Evolutionary conservation across 1,140 invertebrate species (phyloP).

Genomic region (Coenobita brevimanus): DNA sequence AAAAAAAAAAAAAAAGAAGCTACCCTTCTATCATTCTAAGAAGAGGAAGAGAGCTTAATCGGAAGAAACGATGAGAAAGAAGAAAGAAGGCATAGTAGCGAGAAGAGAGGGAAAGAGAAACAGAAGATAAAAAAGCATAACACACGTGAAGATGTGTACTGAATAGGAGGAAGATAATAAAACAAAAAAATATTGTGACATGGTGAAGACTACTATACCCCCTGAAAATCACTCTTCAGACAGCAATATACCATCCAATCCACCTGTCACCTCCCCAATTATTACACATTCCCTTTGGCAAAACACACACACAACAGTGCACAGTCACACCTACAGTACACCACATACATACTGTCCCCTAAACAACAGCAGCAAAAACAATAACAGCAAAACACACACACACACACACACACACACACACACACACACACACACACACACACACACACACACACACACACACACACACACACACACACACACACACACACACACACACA

Average conservation of each 20-base stretch:
- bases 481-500: not conserved
- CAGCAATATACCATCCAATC: too few species aligned
- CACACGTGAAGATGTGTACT: not conserved
- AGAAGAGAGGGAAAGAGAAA: too few species aligned
- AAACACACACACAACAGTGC: too few species aligned
- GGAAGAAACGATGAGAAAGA: not conserved
- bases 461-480: not conserved
- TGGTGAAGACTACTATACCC: too few species aligned
- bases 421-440: slow-evolving; percentile 1
- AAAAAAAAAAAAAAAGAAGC: too few species aligned
- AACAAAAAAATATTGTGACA: too few species aligned
- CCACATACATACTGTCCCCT: not conserved
- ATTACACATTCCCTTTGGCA: too few species aligned
- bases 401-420: not conserved
- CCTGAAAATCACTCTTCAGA: too few species aligned
- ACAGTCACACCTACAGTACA: too few species aligned
- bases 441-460: slow-evolving; percentile 1
- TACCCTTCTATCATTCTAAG: too few species aligned
- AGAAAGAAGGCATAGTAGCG: not conserved
- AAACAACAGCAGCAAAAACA: not conserved
- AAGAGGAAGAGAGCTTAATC: not conserved
- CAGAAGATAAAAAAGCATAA: not conserved
- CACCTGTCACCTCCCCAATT: too few species aligned
- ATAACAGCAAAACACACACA: too few species aligned
- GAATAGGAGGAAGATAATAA: not conserved